A percentile compares a stretch with the other conserved stretches of the same genome.
phyloP scores from a whole-genome alignment of 2,888 invertebrate genomes.

The Melikaiella ostensackeni region DNA sequence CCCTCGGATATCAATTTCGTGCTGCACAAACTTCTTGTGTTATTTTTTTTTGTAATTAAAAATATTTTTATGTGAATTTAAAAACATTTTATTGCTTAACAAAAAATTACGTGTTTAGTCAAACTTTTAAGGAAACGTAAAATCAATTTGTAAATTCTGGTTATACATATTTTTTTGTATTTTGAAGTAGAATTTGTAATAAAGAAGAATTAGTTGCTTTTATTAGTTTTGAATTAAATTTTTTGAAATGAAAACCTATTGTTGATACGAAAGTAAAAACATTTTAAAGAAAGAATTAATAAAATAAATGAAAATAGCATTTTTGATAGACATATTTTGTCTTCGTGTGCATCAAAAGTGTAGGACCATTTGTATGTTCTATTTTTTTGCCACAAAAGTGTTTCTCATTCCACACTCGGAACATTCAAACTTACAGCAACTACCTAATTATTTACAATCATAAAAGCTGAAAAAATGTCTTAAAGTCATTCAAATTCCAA shows the following conservation, averaged over 20 bases:
- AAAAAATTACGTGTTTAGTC: neutral
- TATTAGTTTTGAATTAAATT: neutral
- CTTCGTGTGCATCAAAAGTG: neutral
- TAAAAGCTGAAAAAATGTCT: constrained; percentile 17
- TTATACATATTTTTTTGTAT: neutral
- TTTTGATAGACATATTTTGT: constrained; percentile 27
- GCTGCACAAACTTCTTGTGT: neutral
- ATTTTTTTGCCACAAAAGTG: constrained; percentile 29
- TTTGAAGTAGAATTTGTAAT: neutral
- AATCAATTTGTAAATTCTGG: neutral
- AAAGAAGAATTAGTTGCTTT: neutral
- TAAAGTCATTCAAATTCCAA: constrained; percentile 65
- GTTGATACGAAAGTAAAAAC: neutral
- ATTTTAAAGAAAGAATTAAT: neutral
- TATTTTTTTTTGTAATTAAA: neutral
- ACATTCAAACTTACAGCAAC: constrained; percentile 21
- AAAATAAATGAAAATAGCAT: neutral
- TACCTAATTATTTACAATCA: constrained; percentile 59
- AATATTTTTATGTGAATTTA: neutral
- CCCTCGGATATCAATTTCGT: neutral
- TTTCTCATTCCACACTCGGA: constrained; percentile 43
- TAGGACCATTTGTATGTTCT: neutral
- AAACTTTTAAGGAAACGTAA: neutral
- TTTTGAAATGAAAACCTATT: neutral
- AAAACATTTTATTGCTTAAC: neutral